phyloP scores from a whole-genome alignment of 2,888 invertebrate species.

The Buathra laborator region DNA sequence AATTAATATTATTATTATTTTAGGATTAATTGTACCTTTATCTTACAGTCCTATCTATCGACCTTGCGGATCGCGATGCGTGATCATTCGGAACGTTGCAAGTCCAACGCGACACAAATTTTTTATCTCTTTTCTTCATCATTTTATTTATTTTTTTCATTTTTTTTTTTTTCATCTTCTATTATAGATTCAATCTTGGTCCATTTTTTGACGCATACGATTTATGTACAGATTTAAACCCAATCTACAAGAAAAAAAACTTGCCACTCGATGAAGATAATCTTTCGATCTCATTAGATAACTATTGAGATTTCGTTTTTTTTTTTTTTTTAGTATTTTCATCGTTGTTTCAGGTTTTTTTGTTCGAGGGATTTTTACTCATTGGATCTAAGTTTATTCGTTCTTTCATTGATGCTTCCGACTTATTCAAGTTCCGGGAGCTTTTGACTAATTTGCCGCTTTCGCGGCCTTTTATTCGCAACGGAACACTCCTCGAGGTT shows the following conservation, averaged over 20 bases:
- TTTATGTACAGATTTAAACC: conserved; percentile 62
- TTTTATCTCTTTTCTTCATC: conserved; percentile 58
- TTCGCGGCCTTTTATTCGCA: not conserved
- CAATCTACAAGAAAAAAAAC: conserved; percentile 26
- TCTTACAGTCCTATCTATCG: conserved; percentile 78
- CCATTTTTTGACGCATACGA: conserved; percentile 68
- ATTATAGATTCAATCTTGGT: conserved; percentile 69
- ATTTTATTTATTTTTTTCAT: conserved; percentile 50
- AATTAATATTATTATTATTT: conserved; percentile 62
- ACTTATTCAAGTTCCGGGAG: not conserved
- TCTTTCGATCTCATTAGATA: not conserved
- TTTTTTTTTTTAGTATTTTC: conserved; percentile 13
- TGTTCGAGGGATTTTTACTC: conserved; percentile 8
- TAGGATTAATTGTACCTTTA: conserved; percentile 80
- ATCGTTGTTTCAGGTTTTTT: conserved; percentile 14
- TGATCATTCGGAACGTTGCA: conserved; percentile 67
- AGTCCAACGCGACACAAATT: conserved; percentile 62
- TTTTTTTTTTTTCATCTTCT: conserved; percentile 52
- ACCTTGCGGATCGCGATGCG: conserved; percentile 67
- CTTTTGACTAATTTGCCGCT: not conserved
- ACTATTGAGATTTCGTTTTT: not conserved
- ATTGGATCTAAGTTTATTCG: conserved; percentile 9
- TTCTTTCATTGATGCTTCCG: not conserved
- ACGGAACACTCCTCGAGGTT: not conserved
- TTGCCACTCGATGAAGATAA: conserved; percentile 17